Evolutionary conservation across 2,888 invertebrate genomes (phyloP), one percentile per base, ranked within the genome.

Genomic region (Synergus umbraculus): DNA sequence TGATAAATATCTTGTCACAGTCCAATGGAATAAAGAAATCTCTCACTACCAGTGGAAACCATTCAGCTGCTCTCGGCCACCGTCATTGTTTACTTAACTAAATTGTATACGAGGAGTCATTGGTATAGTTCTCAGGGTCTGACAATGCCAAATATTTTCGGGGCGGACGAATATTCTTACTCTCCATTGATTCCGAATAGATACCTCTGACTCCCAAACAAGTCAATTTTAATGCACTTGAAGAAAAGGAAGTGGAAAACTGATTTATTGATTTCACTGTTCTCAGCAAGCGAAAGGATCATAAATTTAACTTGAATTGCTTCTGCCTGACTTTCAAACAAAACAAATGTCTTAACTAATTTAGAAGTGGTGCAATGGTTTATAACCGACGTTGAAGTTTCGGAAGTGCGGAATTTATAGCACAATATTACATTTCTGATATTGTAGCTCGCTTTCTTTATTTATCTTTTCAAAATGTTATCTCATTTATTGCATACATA

Each of bases 131-230:
- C 10, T n/a, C 60, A 9, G 73, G 49, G 37, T 15, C 73, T 49
- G 49, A 73, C 73, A 73, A 69, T n/a, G 58, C 58, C 58, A 10
- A 22, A 60, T 60, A 10, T 60, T 60, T 10, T 22, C 15, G 73
- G 73, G 73, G 12, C 54, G 15, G 37, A 54, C n/a, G n/a, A 10
- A 15, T 73, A 73, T 73, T 73, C 37, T 69, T 69, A 49, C 69
- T 46, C n/a, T 49, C 29, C 1, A 22, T 10, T 18, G 44, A 69
- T 69, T 69, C 49, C 15, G 18, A 69, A 73, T 73, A 73, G 49
- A 73, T 73, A 73, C 54, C n/a, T 29, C 29, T 3, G 29, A 29
- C 29, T 73, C 37, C 49, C 37, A 54, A 73, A 49, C 49, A 73
- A 37, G 37, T 41, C 54, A 73, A 15, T n/a, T 46, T 49, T 29